phyloP scores from a whole-genome alignment of 2,797 vertebrate species.

The Epinephelus awoara region DNA sequence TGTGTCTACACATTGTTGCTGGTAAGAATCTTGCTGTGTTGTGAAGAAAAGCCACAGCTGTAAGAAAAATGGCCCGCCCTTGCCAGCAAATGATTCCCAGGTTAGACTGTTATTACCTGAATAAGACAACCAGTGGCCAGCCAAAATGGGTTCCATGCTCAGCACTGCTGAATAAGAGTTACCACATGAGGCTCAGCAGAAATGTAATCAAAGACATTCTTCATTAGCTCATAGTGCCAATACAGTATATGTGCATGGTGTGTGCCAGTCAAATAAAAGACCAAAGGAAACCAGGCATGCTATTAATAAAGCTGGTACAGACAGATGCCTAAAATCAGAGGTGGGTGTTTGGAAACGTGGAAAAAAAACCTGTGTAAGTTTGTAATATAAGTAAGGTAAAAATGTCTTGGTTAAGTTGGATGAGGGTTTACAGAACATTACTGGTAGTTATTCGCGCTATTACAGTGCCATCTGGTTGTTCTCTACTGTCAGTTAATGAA shows the following conservation, averaged over 20 bases:
- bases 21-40: conserved; percentile 4
- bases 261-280: conserved; percentile 26
- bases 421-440: not conserved
- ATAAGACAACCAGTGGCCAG: conserved; percentile 61
- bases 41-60: conserved; percentile 31
- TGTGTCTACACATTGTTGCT: not conserved
- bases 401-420: not conserved
- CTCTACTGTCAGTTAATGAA: not conserved
- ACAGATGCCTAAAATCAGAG: conserved; percentile 22
- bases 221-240: conserved; percentile 69
- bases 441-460: not conserved
- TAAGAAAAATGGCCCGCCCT: conserved; percentile 47
- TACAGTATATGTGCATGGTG: conserved; percentile 33
- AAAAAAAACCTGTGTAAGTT: not conserved
- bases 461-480: not conserved
- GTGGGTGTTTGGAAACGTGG: not conserved
- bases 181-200: conserved; percentile 77
- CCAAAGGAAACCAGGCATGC: not conserved
- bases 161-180: conserved; percentile 73
- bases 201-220: conserved; percentile 61
- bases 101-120: conserved; percentile 64
- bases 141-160: conserved; percentile 83
- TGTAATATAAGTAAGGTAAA: not conserved
- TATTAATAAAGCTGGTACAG: conserved; percentile 21
- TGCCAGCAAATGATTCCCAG: conserved; percentile 76